Evolutionary conservation across 2,797 vertebrate species (phyloP), one percentile per base, ranked within the genome.

Genomic region (Psittacula derbiana): DNA sequence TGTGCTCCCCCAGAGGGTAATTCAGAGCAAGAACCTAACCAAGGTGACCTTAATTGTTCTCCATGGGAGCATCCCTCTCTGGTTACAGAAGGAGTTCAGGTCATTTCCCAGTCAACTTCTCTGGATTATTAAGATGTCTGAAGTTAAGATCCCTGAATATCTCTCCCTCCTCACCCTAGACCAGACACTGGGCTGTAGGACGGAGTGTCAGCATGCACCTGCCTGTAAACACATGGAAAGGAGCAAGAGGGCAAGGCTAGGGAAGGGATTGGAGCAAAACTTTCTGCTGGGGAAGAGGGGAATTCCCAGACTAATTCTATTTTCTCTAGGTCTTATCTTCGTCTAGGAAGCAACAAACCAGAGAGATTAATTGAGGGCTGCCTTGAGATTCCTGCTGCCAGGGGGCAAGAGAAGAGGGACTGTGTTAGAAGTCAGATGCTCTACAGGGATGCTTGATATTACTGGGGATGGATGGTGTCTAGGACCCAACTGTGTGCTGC

Each of bases 1-100:
- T 6, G 4, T 30, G 44, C 30, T 67, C 23, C 76, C 93, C 83
- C 70, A 83, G 90, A 92, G 76, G 31, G 58, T 81, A 81, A 78
- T 80, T 94, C 62, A 88, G 73, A 86, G 30, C 46, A 81, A 79
- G 58, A 92, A 62, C 21, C 49, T 76, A 61, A 46, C 25, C 41
- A 72, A 86, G 70, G 53, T 93, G 80, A 92, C 88, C 86, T 75
- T 80, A 92, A 92, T 90, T 92, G 23, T 72, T 90, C 86, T 95
- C 88, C 46, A 43, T 0, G 6, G 75, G 61, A 83, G 12, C 43
- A 82, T 83, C 33, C 86, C 38, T 71, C 38, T 83, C 65, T 75
- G 58, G 75, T 38, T 72, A 24, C 12, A 75, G 73, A 84, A 14
- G 38, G 64, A 93, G 41, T 71, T 86, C 40, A 71, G 57, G 49